A percentile compares a stretch with the other conserved stretches of the same genome.
These are phyloP conservation scores for Hyla sarda DNA, from an alignment of 2,113 vertebrate genomes.

Conservation along the genomic window DNA sequence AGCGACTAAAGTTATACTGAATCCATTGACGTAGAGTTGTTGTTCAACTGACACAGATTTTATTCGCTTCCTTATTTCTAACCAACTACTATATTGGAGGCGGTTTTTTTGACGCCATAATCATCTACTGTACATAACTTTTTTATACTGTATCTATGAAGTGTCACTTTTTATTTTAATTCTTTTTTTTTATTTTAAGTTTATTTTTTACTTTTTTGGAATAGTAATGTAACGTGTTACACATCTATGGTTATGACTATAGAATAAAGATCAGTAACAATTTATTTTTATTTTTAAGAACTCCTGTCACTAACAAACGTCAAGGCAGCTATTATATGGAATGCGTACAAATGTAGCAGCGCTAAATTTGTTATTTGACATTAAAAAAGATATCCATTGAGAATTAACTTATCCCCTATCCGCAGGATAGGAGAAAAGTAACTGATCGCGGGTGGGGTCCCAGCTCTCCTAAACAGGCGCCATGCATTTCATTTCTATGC, in stretches of 20 bases:
- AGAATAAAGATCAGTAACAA: constrained; percentile 74
- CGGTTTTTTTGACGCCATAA: constrained; percentile 74
- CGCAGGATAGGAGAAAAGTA: no score
- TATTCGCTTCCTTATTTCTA: constrained; percentile 67
- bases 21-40: background rate
- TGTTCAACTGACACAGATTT: constrained; percentile 61
- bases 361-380: background rate
- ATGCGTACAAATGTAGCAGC: background rate
- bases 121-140: constrained; percentile 77
- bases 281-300: constrained; percentile 68
- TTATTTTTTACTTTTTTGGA: no score
- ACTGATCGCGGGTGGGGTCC: no score
- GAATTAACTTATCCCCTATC: no score
- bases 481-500: no score
- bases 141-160: constrained; percentile 77
- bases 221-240: constrained; percentile 75
- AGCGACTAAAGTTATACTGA: background rate
- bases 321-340: background rate
- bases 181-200: no score
- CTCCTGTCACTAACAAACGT: background rate
- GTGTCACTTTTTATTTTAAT: constrained; percentile 77
- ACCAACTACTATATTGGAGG: constrained; percentile 62
- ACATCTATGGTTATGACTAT: constrained; percentile 76
- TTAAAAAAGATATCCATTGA: no score
- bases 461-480: no score